phyloP scores from a whole-genome alignment of 2,113 vertebrate species.

The Poecile atricapillus region DNA sequence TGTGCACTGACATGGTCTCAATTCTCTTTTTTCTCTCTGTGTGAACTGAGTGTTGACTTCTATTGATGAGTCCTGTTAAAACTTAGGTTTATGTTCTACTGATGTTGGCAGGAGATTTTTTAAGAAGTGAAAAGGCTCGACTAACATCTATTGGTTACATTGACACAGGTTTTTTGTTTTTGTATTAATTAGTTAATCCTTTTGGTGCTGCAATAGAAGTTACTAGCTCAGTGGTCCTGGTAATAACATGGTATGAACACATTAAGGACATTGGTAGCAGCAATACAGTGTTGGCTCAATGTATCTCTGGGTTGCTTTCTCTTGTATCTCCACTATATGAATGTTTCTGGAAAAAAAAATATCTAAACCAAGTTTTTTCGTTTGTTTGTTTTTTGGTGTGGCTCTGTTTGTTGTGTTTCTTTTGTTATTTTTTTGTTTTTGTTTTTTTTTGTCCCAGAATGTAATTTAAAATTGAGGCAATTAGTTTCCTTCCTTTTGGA shows the following conservation, averaged over 20 bases:
- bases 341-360: not conserved
- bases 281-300: accelerated
- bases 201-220: not conserved
- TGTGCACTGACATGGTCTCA: not conserved
- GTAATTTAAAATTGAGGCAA: not conserved
- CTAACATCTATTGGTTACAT: not conserved
- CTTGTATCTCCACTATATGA: not conserved
- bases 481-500: not conserved
- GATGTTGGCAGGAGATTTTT: not conserved
- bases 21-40: not conserved
- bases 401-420: too few species aligned
- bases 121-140: not conserved
- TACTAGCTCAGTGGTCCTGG: not conserved
- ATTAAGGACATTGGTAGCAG: not conserved
- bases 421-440: not conserved
- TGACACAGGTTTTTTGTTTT: not conserved
- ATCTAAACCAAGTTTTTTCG: not conserved
- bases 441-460: not conserved
- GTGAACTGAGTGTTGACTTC: not conserved
- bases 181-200: not conserved
- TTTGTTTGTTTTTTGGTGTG: not conserved
- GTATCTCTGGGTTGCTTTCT: not conserved
- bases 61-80: not conserved
- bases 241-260: not conserved
- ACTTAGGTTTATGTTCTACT: not conserved